A percentile compares a stretch with the other conserved stretches of the same genome.
These are phyloP conservation scores for Merodon equestris DNA, from an alignment of 2,888 invertebrate genomes.

Conservation along the genomic window DNA sequence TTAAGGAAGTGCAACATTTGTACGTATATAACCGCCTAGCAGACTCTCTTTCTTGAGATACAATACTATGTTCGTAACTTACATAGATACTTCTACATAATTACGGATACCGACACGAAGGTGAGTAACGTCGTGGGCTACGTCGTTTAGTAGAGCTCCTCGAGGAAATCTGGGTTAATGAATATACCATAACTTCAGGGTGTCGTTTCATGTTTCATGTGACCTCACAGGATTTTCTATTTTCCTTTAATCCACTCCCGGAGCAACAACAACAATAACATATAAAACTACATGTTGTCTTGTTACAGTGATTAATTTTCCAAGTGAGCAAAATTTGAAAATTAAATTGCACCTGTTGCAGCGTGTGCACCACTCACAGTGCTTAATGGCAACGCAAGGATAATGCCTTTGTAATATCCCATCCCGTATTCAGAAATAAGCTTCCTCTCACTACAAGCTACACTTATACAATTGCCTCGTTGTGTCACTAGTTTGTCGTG, in stretches of 20 bases:
- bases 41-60: not conserved
- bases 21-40: conserved; percentile 5
- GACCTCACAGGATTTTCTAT: conserved; percentile 29
- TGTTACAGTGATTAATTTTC: conserved; percentile 40
- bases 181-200: conserved; percentile 43
- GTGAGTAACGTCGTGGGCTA: too few relatives aligned
- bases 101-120: too few relatives aligned
- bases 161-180: conserved; percentile 60
- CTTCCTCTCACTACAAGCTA: conserved; percentile 4
- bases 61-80: conserved; percentile 26
- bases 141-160: conserved; percentile 24
- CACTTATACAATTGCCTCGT: not conserved
- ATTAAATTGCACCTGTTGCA: conserved; percentile 62
- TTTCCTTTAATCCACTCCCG: not conserved
- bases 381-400: not conserved
- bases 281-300: conserved; percentile 10
- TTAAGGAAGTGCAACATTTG: conserved; percentile 29
- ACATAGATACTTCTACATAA: conserved; percentile 17
- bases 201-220: conserved; percentile 14
- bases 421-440: conserved; percentile 27
- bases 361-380: conserved; percentile 5
- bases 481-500: not conserved
- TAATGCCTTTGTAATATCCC: conserved; percentile 5
- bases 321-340: conserved; percentile 25
- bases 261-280: too few relatives aligned